phyloP scores from a whole-genome alignment of 2,888 invertebrate species.

The Molorchus minor region DNA sequence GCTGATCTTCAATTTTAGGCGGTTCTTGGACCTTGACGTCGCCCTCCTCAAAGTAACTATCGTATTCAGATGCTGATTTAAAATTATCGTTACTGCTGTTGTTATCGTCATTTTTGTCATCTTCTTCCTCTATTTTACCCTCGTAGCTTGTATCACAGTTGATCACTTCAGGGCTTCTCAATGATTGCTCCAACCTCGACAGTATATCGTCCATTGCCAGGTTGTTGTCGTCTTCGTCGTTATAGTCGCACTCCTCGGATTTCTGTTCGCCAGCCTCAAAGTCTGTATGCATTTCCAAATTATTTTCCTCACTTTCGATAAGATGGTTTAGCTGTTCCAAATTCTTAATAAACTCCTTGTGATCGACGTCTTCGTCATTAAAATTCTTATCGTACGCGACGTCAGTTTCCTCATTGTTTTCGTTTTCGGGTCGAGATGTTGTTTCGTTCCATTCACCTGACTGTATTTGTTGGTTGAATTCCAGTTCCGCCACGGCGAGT shows the following conservation, averaged over 20 bases:
- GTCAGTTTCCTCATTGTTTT: constrained; percentile 29
- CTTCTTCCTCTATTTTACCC: constrained; percentile 32
- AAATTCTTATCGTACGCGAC: constrained; percentile 34
- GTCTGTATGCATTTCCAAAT: constrained; percentile 31
- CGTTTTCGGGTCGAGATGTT: constrained; percentile 26
- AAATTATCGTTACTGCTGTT: constrained; percentile 35
- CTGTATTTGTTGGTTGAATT: constrained; percentile 69
- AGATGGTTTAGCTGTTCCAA: constrained; percentile 54
- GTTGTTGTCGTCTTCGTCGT: constrained; percentile 61
- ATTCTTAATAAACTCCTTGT: constrained; percentile 49
- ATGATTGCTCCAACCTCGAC: constrained; percentile 70
- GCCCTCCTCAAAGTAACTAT: constrained; percentile 39
- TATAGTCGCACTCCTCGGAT: constrained; percentile 60
- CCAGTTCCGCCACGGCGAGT: constrained; percentile 72
- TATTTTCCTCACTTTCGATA: constrained; percentile 50
- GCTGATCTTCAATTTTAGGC: constrained; percentile 34
- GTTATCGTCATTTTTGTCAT: constrained; percentile 22
- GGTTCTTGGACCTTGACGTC: constrained; percentile 46
- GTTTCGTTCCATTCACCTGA: constrained; percentile 57
- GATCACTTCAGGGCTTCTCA: constrained; percentile 59
- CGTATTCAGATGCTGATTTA: constrained; percentile 44
- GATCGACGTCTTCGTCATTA: constrained; percentile 39
- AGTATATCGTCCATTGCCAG: constrained; percentile 69
- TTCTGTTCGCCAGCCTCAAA: constrained; percentile 45
- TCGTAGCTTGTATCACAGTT: constrained; percentile 36